Percentiles rank a stretch among this genome's conserved stretches.
Evolutionary conservation across 2,888 invertebrate genomes (phyloP).

Genomic region (Orthonychiurus folsomi): DNA sequence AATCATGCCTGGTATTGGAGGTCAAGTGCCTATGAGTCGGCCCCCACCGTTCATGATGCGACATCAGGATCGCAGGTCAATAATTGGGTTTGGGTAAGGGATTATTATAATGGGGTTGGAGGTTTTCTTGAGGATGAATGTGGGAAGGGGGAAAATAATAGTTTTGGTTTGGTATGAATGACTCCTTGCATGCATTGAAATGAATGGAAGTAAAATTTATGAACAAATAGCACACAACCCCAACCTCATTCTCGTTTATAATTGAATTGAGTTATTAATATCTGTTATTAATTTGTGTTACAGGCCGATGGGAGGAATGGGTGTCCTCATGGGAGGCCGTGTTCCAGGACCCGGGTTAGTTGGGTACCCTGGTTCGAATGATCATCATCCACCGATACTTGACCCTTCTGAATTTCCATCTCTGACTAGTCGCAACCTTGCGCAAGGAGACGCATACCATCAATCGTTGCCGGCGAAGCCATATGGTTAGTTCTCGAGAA

Average conservation of each 20-base stretch:
- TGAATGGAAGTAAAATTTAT: too few relatives aligned
- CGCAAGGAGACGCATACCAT: constrained; percentile 37
- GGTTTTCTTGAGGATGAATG: too few relatives aligned
- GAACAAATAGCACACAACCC: too few relatives aligned
- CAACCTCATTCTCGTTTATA: too few relatives aligned
- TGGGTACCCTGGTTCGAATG: constrained; percentile 33
- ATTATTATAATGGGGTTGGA: too few relatives aligned
- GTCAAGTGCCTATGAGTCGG: constrained; percentile 24
- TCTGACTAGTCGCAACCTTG: constrained; percentile 72
- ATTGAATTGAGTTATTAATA: too few relatives aligned
- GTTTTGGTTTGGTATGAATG: too few relatives aligned
- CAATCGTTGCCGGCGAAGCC: constrained; percentile 38
- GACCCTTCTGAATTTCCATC: constrained; percentile 90
- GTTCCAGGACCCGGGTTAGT: constrained; percentile 8
- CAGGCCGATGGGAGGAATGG: constrained; percentile 35
- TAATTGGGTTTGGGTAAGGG: constrained; percentile 34
- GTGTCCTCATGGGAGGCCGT: constrained; percentile 32
- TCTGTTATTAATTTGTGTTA: constrained; percentile 5
- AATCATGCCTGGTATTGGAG: constrained; percentile 23
- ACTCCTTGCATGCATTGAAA: too few relatives aligned
- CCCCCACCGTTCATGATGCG: constrained; percentile 25
- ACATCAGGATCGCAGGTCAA: constrained; percentile 30
- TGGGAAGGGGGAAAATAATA: too few relatives aligned
- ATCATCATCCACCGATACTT: constrained; percentile 61
- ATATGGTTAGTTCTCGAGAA: constrained; percentile 28